Percentiles rank a stretch among this genome's conserved stretches.
Evolutionary conservation across 2,113 vertebrate species (phyloP).

Genomic region (Osmerus mordax): DNA sequence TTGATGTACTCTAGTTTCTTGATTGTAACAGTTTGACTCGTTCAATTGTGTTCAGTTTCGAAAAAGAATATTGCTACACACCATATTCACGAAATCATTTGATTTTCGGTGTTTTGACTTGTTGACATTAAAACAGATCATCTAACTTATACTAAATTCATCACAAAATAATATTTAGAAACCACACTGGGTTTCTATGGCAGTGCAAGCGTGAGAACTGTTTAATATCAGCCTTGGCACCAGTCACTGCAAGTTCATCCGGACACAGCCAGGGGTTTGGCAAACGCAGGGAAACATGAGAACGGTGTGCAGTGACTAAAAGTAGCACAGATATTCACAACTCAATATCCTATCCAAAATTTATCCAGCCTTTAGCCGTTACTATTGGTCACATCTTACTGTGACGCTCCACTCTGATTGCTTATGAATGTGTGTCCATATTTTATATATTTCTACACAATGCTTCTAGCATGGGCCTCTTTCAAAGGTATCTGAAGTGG

Average conservation of each 20-base stretch:
- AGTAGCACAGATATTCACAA: slow-evolving; percentile 72
- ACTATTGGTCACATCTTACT: background rate
- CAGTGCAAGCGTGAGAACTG: slow-evolving; percentile 58
- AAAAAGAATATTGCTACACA: background rate
- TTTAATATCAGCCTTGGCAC: slow-evolving; percentile 56
- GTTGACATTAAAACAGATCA: no score
- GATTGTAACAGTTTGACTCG: background rate
- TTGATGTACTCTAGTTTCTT: background rate
- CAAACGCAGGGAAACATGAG: slow-evolving; percentile 64
- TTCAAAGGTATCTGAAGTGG: background rate
- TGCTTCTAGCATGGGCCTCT: background rate
- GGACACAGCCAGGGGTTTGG: slow-evolving; percentile 57
- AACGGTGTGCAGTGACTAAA: slow-evolving; percentile 61
- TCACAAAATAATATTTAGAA: slow-evolving; percentile 33
- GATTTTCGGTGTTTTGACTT: no score
- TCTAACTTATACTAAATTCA: slow-evolving; percentile 9
- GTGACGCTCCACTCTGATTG: background rate
- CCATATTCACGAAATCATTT: background rate
- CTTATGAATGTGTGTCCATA: background rate
- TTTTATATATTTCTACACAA: background rate
- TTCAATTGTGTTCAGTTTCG: background rate
- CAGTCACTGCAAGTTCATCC: slow-evolving; percentile 29
- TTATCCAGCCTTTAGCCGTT: slow-evolving; percentile 39
- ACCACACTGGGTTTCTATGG: slow-evolving; percentile 39
- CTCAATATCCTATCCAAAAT: slow-evolving; percentile 56